Conservation (phyloP, 2,113 vertebrate genomes). For the Saguinus imperator region DNA sequence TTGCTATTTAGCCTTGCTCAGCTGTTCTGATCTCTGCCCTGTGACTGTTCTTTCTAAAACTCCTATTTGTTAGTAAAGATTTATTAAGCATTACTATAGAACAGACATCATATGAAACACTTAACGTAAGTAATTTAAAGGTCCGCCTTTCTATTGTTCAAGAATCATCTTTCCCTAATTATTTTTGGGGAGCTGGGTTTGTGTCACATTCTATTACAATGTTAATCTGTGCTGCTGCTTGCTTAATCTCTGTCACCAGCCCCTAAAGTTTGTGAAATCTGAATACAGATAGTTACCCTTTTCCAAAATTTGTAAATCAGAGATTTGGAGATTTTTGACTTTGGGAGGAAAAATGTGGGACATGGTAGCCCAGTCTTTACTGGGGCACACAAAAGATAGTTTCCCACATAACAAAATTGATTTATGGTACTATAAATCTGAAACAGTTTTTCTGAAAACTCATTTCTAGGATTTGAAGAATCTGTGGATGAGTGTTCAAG, state of each 20-base stretch:
- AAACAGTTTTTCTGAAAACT: conserved; percentile 1
- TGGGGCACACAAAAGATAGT: not conserved
- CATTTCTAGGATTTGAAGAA: not conserved
- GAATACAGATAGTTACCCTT: not conserved
- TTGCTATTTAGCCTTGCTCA: not conserved
- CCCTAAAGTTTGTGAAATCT: not conserved
- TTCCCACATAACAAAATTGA: not conserved
- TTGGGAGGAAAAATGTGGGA: not conserved
- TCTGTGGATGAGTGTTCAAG: not conserved
- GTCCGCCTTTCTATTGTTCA: not conserved
- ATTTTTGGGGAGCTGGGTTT: not conserved
- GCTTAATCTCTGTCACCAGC: not conserved
- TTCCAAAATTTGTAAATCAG: conserved; percentile 6
- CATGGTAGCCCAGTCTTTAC: not conserved
- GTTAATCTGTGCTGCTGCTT: not conserved
- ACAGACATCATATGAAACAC: not conserved
- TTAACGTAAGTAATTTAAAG: not conserved
- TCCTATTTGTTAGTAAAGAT: not conserved
- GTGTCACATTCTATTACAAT: not conserved
- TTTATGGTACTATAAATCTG: not conserved
- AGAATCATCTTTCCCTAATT: not conserved
- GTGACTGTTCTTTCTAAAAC: not conserved
- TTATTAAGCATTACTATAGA: not conserved
- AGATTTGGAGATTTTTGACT: not conserved
- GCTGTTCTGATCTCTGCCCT: not conserved